These are phyloP conservation scores for Cosmopolites sordidus DNA, from an alignment of 2,888 invertebrate species.

Conservation along the genomic window DNA sequence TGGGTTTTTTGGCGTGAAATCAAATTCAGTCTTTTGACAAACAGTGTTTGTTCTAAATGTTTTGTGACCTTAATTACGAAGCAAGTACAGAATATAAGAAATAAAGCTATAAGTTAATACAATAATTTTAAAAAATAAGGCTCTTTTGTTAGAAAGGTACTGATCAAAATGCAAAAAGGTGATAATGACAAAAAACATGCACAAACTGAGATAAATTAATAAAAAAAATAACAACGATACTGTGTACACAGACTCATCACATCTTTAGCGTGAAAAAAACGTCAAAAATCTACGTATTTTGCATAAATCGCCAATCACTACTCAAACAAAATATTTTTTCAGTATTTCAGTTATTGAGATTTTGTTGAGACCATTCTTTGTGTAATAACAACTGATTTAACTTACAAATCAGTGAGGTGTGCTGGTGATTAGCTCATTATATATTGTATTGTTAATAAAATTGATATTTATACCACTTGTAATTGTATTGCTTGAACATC, in stretches of 20 bases:
- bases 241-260: slow-evolving; percentile 42
- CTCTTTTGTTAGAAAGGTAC: neutral
- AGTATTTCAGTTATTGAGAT: neutral
- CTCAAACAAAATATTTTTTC: neutral
- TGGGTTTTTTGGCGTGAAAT: too few relatives aligned
- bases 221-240: slow-evolving; percentile 16
- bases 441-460: too few relatives aligned
- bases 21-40: too few relatives aligned
- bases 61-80: neutral
- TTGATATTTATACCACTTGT: slow-evolving; percentile 1
- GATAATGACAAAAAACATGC: slow-evolving; percentile 24
- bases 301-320: slow-evolving; percentile 11
- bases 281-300: slow-evolving; percentile 10
- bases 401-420: slow-evolving; percentile 26
- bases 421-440: slow-evolving; percentile 3
- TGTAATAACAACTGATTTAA: slow-evolving; percentile 47
- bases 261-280: slow-evolving; percentile 24
- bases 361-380: slow-evolving; percentile 18
- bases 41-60: too few relatives aligned
- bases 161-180: neutral
- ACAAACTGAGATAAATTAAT: slow-evolving; percentile 6
- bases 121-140: neutral
- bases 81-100: neutral
- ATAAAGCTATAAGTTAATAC: neutral
- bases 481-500: neutral